Percentiles rank a stretch among this genome's conserved stretches.
phyloP scores from a whole-genome alignment of 2,797 vertebrate species.

The Aldrovandia affinis region DNA sequence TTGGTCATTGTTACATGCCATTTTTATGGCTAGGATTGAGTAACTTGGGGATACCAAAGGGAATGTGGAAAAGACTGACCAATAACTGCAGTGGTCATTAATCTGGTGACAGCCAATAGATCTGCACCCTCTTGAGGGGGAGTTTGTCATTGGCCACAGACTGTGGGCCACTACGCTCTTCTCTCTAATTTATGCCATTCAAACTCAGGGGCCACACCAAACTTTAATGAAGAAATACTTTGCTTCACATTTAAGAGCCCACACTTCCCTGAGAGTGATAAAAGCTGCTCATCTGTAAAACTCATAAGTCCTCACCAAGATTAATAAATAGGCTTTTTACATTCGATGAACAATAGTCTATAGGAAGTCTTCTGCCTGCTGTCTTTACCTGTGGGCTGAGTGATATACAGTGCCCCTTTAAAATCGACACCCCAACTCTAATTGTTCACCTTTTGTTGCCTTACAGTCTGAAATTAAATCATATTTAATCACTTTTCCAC shows the following conservation, averaged over 20 bases:
- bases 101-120: background rate
- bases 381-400: background rate
- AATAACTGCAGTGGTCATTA: background rate
- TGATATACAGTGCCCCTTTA: no score
- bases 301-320: background rate
- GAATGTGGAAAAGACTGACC: background rate
- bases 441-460: no score
- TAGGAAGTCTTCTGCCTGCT: background rate
- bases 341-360: background rate
- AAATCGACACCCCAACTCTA: no score
- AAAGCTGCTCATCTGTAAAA: background rate
- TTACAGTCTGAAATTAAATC: no score
- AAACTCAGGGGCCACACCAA: background rate
- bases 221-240: conserved; percentile 1
- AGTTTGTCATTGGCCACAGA: background rate
- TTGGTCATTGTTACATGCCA: no score
- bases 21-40: no score
- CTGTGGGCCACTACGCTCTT: background rate
- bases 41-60: background rate
- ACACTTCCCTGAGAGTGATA: background rate
- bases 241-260: background rate
- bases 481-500: no score
- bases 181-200: background rate
- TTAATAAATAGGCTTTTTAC: background rate
- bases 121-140: background rate